Evolutionary conservation across 2,113 vertebrate species (phyloP), one percentile per base, ranked within the genome.

Genomic region (Crotalus tigris): DNA sequence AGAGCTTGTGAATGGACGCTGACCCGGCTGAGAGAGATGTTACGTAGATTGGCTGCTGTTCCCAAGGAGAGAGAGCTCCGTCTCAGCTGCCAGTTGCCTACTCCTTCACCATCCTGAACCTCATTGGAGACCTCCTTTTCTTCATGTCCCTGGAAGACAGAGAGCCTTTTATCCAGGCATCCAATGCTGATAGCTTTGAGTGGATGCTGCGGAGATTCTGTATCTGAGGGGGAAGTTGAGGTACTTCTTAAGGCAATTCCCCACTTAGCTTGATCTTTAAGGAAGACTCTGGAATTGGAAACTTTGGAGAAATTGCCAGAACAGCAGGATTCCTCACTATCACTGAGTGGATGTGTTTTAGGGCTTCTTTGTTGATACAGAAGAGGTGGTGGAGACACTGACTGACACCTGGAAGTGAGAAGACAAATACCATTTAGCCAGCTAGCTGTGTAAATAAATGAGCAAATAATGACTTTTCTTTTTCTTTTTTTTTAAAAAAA

Each of bases 81-180:
- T 89, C 98, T 95, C 0, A 99, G 96, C 0, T 95, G 94, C 87
- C 97, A 96, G 91, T 97, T 98, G 92, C 98, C 96, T 95, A 98
- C 95, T 0, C 93, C 89, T 92, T 98, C 98, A 55, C 95, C 96
- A 96, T 93, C 96, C 90, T 92, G 97, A 81, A 94, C 94, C 91
- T 94, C 97, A 92, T 81, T 97, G 94, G 93, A 95, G 94, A 87
- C 96, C 94, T 98, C 98, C 91, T 98, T 98, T 93, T 97, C 97
- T 90, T 97, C 97, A 17, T 97, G 96, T 58, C 94, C 97, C 96
- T 98, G 98, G 95, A 97, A 98, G 93, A 98, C 98, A 0, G 98
- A 98, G n/a, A 98, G 96, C 95, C 98, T 98, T 96, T 98, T 98
- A 92, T 99, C 99, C 97, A 99, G 97, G 95, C 98, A 98, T 1